Conservation (phyloP, 2,797 vertebrate species). For the Myoxocephalus aenaeus region DNA sequence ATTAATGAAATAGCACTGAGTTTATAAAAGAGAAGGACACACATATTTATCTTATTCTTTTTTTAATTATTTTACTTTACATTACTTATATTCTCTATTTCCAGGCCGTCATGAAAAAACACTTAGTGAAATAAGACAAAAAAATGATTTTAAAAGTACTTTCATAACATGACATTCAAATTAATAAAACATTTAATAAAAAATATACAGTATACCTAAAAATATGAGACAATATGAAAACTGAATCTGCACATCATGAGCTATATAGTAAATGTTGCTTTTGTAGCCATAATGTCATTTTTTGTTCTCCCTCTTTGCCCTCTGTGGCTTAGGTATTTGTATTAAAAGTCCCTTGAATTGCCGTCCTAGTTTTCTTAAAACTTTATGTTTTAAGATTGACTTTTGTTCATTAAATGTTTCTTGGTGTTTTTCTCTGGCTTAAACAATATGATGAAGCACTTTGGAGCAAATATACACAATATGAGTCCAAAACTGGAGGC, state of each 20-base stretch:
- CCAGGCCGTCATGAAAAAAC: neutral
- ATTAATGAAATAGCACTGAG: too few species aligned
- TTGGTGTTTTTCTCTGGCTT: slow-evolving; percentile 77
- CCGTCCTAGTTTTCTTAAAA: too few species aligned
- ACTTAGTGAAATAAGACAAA: too few species aligned
- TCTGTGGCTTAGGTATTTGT: neutral
- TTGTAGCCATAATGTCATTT: neutral
- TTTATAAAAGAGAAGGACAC: neutral
- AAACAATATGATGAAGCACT: slow-evolving; percentile 78
- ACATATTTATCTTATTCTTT: fast-evolving
- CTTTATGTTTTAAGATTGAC: neutral
- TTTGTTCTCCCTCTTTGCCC: neutral
- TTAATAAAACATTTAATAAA: neutral
- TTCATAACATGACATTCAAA: neutral
- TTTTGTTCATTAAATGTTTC: slow-evolving; percentile 76
- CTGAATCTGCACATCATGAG: neutral
- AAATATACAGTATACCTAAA: too few species aligned
- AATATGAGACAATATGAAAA: neutral
- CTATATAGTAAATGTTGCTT: neutral
- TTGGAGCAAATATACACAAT: slow-evolving; percentile 72
- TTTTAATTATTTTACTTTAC: too few species aligned
- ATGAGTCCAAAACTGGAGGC: slow-evolving; percentile 75
- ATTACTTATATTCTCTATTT: neutral
- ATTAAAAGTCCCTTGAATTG: too few species aligned
- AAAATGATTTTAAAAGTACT: neutral